Base-by-base conservation (phyloP, 2,888 invertebrate species). In the Trisateles emortualis region DNA sequence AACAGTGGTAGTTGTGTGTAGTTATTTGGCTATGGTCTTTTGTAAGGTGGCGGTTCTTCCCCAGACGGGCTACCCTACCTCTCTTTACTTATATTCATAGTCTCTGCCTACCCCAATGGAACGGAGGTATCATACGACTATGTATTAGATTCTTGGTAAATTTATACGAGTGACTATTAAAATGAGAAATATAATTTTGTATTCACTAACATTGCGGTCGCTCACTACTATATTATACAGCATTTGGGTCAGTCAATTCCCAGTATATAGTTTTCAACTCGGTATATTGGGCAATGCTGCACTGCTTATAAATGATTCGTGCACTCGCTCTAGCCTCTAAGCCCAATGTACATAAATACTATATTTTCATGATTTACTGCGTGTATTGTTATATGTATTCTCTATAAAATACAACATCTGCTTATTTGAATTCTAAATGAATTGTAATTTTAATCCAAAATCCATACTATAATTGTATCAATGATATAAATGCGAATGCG, bases 201-300 rank as follows among this genome's bases (percentile, higher is more conserved):
- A 67, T 67, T 62, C 63, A 48, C 58, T 67, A 47, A 22, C 29
- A 30, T 26, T 35, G 53, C 33, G 41, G 54, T 24, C 39, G 38
- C 24, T 52, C 36, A 36, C 32, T 66, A 47, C 49, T 45, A 62
- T 40, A 52, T 70, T 60, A 61, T 60, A 63, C 60, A 66, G 54
- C 68, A 77, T 79, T 74, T 71, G 58, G 81, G 75, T 74, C 76
- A 74, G 54, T 62, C 52, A 52, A 66, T 76, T 71, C 71, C 51
- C 53, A 60, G 62, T 66, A 69, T 71, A 65, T 68, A 69, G 64
- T 49, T 62, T 52, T 64, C 59, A 70, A 68, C 60, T 64, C 52
- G 14, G 49, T 52, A 52, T 41, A 59, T 63, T 51, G 52, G 17
- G 41, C 42, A 63, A 41, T 43, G 14, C 59, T 68, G 61, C 54